phyloP scores from a whole-genome alignment of 2,888 invertebrate genomes.

The Aspidapion aeneum region DNA sequence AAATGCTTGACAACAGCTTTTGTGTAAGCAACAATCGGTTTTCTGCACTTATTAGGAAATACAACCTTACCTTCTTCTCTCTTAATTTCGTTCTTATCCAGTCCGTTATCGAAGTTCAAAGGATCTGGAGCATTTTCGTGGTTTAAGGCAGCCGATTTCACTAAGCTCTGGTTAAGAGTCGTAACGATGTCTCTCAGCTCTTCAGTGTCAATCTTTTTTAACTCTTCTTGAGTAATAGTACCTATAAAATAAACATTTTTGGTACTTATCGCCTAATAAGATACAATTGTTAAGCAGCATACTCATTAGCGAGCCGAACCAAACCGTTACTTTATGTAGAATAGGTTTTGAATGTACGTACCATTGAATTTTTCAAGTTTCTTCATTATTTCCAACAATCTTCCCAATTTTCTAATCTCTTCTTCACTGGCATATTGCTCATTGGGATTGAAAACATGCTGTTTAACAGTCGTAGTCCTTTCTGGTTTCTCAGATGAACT shows the following conservation, averaged over 20 bases:
- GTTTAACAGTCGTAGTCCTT: constrained; percentile 21
- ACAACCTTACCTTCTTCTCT: constrained; percentile 45
- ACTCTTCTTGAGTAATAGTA: constrained; percentile 46
- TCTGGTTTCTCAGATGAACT: background rate
- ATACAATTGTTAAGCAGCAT: too few species aligned
- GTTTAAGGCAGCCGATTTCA: constrained; percentile 35
- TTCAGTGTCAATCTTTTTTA: constrained; percentile 45
- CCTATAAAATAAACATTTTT: constrained; percentile 2
- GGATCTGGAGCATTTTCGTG: constrained; percentile 46
- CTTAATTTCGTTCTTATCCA: constrained; percentile 52
- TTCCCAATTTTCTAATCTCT: constrained; percentile 51
- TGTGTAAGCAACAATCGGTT: too few species aligned
- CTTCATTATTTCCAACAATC: constrained; percentile 50
- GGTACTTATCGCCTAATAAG: background rate
- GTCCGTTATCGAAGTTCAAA: constrained; percentile 38
- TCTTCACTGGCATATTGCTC: constrained; percentile 46
- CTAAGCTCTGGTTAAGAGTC: constrained; percentile 33
- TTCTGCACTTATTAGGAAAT: too few species aligned
- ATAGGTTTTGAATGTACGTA: background rate
- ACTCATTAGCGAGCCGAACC: too few species aligned
- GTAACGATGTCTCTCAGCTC: constrained; percentile 41
- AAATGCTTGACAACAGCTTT: too few species aligned
- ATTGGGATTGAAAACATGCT: constrained; percentile 41
- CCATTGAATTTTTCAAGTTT: constrained; percentile 46
- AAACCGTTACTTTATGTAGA: too few species aligned